Evolutionary conservation across 2,888 invertebrate genomes (phyloP), one percentile per base, ranked within the genome.

Genomic region (Amorpha juglandis): DNA sequence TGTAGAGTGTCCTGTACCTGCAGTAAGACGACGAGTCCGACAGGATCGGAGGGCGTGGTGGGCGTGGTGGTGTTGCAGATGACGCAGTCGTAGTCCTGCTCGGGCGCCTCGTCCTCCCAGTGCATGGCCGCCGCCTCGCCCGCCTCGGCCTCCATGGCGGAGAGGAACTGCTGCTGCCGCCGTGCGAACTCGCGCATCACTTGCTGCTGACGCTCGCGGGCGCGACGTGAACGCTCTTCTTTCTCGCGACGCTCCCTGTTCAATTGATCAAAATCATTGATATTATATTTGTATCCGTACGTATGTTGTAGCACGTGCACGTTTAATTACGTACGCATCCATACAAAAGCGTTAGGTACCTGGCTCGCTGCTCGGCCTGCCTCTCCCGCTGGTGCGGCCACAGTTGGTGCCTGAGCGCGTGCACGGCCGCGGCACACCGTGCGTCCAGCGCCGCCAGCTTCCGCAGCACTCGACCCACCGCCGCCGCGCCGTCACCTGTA

Each of bases 171-270:
- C 77, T 97, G 97, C 87, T 98, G 99, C 75, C 97, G 96, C 47
- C 96, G 96, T 9, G 98, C 98, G 92, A 99, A 98, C 83, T 99
- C 98, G 45, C 96, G 97, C 97, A 99, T 98, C 74, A 99, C 89
- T 83, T 97, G 97, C 79, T 97, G 96, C 82, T 99, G 98, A 0
- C 99, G 94, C 79, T 98, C 98, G 76, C 97, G 96, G 0, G 98
- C 98, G 71, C 96, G 94, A 42, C 96, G 95, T 38, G 97, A 95
- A n/a, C 97, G 95, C 80, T 98, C 98, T 77, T 97, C 97, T 71
- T 96, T 95, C 79, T 98, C 98, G 66, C 95, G 94, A 4, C 95
- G 95, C 78, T 96, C 96, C 64, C 95, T 90, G 74, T 1, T 8
- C 9, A 1, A n/a, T 48, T 48, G 14, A 48, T 14, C 4, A n/a